phyloP scores from a whole-genome alignment of 2,888 invertebrate species.

The Hydrotaea cyrtoneurina region DNA sequence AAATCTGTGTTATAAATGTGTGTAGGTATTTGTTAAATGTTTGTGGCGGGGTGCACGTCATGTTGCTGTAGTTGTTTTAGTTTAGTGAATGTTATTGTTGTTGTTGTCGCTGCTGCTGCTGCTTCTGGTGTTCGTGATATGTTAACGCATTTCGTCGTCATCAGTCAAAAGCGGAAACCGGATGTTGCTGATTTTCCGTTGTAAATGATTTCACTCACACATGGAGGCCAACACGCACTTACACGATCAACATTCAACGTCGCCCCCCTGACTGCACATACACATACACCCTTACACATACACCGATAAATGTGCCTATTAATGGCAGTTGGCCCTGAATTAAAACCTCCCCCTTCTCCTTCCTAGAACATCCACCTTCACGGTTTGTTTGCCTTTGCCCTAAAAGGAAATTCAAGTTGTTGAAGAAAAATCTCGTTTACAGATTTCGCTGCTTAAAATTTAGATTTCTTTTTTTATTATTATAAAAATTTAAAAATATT shows the following conservation, averaged over 20 bases:
- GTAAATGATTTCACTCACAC: slow-evolving; percentile 28
- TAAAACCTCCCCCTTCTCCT: not conserved
- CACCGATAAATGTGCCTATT: not conserved
- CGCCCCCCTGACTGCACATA: too few species aligned
- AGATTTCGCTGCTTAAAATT: too few species aligned
- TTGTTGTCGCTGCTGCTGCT: not conserved
- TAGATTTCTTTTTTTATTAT: not conserved
- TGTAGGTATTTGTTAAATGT: not conserved
- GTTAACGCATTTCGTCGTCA: slow-evolving; percentile 19
- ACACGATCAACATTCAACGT: not conserved
- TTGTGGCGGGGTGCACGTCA: not conserved
- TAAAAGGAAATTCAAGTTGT: too few species aligned
- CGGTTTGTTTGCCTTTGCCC: too few species aligned
- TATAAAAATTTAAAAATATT: slow-evolving; percentile 9
- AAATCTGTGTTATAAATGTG: not conserved
- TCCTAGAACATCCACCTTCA: too few species aligned
- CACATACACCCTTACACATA: too few species aligned
- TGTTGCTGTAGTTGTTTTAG: not conserved
- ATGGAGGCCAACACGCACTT: not conserved
- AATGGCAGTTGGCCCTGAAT: not conserved
- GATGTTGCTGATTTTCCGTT: slow-evolving; percentile 52
- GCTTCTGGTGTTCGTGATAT: not conserved
- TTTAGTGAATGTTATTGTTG: not conserved
- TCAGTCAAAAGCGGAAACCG: slow-evolving; percentile 19
- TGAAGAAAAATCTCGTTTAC: too few species aligned